These are phyloP conservation scores for Lamellibrachia luymesi DNA, from an alignment of 1,140 invertebrate genomes.

Conservation along the genomic window DNA sequence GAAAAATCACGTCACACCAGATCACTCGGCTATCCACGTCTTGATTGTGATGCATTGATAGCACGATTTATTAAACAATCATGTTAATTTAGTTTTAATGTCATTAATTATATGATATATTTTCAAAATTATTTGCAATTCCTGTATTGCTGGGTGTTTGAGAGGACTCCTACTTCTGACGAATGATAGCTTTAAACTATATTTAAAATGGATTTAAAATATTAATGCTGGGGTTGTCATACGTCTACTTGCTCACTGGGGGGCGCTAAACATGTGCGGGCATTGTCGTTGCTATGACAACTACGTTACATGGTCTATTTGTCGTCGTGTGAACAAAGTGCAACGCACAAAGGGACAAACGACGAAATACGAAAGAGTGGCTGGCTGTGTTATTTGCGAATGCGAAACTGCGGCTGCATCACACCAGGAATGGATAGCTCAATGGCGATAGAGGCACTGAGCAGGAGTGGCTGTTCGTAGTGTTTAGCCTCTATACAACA, in stretches of 20 bases:
- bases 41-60: slow-evolving; percentile 3
- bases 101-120: background rate
- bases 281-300: background rate
- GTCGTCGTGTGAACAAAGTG: background rate
- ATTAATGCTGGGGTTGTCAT: background rate
- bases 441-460: background rate
- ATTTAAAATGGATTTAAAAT: background rate
- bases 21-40: slow-evolving; percentile 11
- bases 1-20: slow-evolving; percentile 11
- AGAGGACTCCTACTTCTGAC: no score
- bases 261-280: background rate
- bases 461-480: background rate
- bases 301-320: background rate
- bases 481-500: background rate
- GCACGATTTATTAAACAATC: background rate
- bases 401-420: background rate
- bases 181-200: background rate
- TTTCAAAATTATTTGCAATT: background rate
- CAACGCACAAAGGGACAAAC: background rate
- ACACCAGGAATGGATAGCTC: background rate
- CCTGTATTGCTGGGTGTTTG: background rate
- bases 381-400: background rate
- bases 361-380: background rate
- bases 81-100: background rate
- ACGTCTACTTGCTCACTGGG: background rate